These are phyloP conservation scores for Orthosia cruda DNA, from an alignment of 2,888 invertebrate genomes.

Conservation along the genomic window DNA sequence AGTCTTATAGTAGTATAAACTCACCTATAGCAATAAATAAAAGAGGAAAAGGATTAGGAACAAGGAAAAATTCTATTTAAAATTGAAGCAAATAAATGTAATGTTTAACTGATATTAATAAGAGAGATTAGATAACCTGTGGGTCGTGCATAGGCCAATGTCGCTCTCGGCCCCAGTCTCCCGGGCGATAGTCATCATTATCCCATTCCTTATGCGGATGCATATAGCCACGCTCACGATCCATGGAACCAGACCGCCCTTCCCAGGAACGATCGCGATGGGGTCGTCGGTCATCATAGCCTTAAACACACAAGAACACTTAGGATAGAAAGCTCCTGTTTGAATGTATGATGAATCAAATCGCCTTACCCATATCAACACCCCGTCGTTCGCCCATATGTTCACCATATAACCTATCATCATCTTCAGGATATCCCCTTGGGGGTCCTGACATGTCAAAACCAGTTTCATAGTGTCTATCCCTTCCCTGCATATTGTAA, in stretches of 20 bases:
- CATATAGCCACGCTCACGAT: slow-evolving; percentile 88
- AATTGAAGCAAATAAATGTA: slow-evolving; percentile 22
- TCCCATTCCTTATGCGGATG: slow-evolving; percentile 91
- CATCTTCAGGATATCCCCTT: slow-evolving; percentile 90
- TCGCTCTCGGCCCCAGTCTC: slow-evolving; percentile 89
- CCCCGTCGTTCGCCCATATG: slow-evolving; percentile 87
- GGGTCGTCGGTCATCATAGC: slow-evolving; percentile 90
- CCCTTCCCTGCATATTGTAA: slow-evolving; percentile 84
- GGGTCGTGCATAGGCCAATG: slow-evolving; percentile 89
- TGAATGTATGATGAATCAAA: slow-evolving; percentile 23
- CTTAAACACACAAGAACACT: slow-evolving; percentile 70
- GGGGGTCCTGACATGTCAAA: slow-evolving; percentile 89
- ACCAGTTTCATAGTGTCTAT: slow-evolving; percentile 88
- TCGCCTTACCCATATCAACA: slow-evolving; percentile 85
- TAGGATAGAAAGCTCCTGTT: slow-evolving; percentile 30
- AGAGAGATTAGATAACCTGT: slow-evolving; percentile 79
- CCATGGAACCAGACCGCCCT: slow-evolving; percentile 88
- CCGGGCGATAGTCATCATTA: slow-evolving; percentile 91
- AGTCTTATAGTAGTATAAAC: slow-evolving; percentile 83
- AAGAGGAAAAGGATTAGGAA: slow-evolving; percentile 65
- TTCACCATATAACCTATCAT: slow-evolving; percentile 91
- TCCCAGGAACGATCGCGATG: slow-evolving; percentile 92
- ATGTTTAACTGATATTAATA: not conserved
- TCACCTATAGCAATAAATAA: slow-evolving; percentile 82
- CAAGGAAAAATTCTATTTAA: slow-evolving; percentile 30